Percentiles rank a stretch among this genome's conserved stretches.
Conservation (phyloP, 2,888 invertebrate species). For the Synanthedon myopaeformis region DNA sequence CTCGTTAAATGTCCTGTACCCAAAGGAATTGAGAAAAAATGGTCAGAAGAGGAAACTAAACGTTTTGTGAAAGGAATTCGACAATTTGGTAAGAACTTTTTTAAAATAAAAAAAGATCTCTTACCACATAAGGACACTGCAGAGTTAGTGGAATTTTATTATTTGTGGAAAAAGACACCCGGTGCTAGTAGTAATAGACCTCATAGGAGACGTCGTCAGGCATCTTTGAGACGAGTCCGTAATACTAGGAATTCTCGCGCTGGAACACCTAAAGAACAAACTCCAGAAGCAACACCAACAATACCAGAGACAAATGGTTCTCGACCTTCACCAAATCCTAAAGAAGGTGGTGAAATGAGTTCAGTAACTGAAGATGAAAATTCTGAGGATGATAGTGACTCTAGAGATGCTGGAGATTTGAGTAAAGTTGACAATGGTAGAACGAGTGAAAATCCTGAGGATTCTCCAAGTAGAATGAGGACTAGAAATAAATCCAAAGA, state of each 20-base stretch:
- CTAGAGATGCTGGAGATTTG: conserved; percentile 82
- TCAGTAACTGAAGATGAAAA: conserved; percentile 91
- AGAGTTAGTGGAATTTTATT: conserved; percentile 98
- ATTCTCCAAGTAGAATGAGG: conserved; percentile 89
- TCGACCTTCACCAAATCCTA: conserved; percentile 76
- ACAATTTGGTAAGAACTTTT: conserved; percentile 99
- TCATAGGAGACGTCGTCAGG: conserved; percentile 88
- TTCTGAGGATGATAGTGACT: conserved; percentile 96
- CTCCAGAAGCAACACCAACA: conserved; percentile 70
- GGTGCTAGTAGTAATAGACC: conserved; percentile 97
- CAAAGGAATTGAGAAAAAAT: conserved; percentile 96
- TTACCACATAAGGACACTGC: conserved; percentile 97
- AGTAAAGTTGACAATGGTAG: conserved; percentile 85
- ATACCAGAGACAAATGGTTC: conserved; percentile 63
- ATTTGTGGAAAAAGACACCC: conserved; percentile 99
- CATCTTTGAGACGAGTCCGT: conserved; percentile 87
- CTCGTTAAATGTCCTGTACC: conserved; percentile 97
- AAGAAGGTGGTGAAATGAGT: conserved; percentile 78
- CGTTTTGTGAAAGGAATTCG: conserved; percentile 98
- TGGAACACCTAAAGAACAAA: conserved; percentile 80
- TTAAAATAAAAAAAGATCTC: conserved; percentile 95
- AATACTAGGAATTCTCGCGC: conserved; percentile 90
- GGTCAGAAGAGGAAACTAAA: conserved; percentile 98
- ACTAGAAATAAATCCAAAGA: conserved; percentile 88
- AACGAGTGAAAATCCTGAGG: conserved; percentile 81